These are phyloP conservation scores for Chondrilla cf. caribensis DNA, from an alignment of 37 sponge, comb jelly and placozoan genomes.

Conservation along the genomic window DNA sequence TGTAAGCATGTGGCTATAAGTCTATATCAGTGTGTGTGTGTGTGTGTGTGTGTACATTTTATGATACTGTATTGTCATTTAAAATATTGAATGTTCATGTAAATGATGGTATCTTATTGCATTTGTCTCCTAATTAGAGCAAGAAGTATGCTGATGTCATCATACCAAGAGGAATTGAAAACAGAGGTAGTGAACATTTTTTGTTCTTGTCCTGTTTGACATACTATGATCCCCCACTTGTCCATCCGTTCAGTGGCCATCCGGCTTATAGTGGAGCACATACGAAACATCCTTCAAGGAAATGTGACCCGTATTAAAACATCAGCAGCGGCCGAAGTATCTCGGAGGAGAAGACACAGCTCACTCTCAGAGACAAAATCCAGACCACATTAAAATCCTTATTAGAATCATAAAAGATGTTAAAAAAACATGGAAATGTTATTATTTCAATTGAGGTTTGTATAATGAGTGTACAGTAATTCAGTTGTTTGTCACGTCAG, in stretches of 20 bases:
- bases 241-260: constrained; percentile 68
- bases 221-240: no score
- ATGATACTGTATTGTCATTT: neutral
- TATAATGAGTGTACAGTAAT: no score
- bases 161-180: constrained; percentile 92
- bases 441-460: no score
- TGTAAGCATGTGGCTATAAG: no score
- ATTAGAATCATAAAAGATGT: neutral
- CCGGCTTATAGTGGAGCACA: constrained; percentile 89
- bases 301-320: neutral
- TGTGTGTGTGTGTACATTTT: neutral
- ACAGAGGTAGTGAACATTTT: no score
- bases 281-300: constrained; percentile 76
- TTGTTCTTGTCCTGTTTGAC: no score
- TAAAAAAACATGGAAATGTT: no score
- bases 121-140: neutral
- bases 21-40: no score
- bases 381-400: constrained; percentile 22
- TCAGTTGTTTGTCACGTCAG: neutral
- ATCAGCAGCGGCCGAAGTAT: neutral
- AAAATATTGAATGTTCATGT: neutral
- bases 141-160: constrained; percentile 98
- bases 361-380: constrained; percentile 11
- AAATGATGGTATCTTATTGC: neutral
- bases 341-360: constrained; percentile 8